Conservation (phyloP, 2,797 vertebrate genomes). For the Eidolon dupreanum region DNA sequence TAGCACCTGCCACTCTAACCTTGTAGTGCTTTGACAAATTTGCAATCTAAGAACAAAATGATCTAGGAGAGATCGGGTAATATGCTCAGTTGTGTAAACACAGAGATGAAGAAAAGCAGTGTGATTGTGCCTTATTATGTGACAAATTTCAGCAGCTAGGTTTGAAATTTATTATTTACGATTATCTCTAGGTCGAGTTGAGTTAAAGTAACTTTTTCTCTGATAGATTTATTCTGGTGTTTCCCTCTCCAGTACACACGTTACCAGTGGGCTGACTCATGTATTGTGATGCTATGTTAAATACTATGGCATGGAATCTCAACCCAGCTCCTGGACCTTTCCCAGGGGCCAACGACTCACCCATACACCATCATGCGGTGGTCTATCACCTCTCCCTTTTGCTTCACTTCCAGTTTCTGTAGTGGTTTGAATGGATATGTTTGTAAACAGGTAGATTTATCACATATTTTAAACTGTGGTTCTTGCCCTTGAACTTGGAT, state of each 20-base stretch:
- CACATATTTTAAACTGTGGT: not conserved
- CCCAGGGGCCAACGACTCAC: too few species aligned
- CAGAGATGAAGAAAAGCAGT: not conserved
- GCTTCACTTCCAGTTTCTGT: not conserved
- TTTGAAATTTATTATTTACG: not conserved
- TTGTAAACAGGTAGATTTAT: not conserved
- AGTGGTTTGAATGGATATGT: not conserved
- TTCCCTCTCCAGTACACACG: not conserved
- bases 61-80: not conserved
- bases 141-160: not conserved
- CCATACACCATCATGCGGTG: fast-evolving
- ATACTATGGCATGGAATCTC: not conserved
- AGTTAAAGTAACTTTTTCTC: not conserved
- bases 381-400: not conserved
- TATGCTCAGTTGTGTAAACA: not conserved
- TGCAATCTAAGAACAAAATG: not conserved
- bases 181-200: not conserved
- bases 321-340: not conserved
- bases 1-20: not conserved
- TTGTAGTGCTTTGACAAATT: not conserved
- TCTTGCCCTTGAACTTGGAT: not conserved
- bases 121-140: not conserved
- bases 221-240: not conserved
- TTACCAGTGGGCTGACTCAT: not conserved
- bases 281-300: not conserved